A percentile compares a stretch with the other conserved stretches of the same genome.
Conservation (phyloP, 2,888 invertebrate species). For the Acrobasis suavella region DNA sequence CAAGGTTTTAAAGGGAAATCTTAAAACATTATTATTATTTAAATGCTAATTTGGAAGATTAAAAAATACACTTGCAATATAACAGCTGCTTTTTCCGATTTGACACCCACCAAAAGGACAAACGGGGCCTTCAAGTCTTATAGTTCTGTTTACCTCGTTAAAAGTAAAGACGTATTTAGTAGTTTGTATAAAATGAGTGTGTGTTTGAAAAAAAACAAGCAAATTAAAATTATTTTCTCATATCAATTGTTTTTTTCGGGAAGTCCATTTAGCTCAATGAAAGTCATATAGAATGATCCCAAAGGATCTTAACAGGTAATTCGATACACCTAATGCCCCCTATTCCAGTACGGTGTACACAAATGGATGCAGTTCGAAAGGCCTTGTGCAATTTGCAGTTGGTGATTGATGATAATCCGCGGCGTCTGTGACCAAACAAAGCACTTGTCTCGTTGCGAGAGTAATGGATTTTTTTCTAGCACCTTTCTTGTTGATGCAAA, state of each 20-base stretch:
- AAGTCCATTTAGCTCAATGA: neutral
- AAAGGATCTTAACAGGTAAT: conserved; percentile 77
- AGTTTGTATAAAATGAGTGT: no score
- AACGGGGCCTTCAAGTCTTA: no score
- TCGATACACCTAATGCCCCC: conserved; percentile 78
- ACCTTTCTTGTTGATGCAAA: neutral
- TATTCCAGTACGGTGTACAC: conserved; percentile 75
- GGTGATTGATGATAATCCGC: conserved; percentile 78
- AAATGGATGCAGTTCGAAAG: conserved; percentile 69
- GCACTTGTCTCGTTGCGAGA: conserved; percentile 35
- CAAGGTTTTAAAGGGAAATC: no score
- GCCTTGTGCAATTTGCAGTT: conserved; percentile 72
- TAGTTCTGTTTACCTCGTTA: no score
- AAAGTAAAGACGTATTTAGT: no score
- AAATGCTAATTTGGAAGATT: no score
- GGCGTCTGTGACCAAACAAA: conserved; percentile 66
- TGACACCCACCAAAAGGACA: no score
- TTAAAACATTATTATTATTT: no score
- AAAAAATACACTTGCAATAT: no score
- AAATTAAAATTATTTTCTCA: neutral
- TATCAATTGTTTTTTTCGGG: neutral
- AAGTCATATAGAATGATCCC: conserved; percentile 64
- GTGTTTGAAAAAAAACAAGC: no score
- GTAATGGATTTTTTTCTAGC: conserved; percentile 44
- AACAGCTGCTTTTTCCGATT: no score